Conservation (phyloP, 1,140 invertebrate species). For the Zaprionus capensis region DNA sequence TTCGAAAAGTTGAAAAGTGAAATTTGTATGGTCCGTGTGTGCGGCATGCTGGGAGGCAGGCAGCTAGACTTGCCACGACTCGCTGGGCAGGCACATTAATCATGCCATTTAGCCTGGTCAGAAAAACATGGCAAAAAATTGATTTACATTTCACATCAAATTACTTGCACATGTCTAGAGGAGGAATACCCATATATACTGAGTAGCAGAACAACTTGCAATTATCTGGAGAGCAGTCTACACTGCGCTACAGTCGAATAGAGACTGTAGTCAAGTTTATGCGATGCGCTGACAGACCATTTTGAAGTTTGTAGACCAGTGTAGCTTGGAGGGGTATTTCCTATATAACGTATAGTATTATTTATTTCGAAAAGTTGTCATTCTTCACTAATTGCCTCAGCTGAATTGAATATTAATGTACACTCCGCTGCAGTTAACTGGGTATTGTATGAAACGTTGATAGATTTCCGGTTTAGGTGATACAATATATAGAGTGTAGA, state of each 20-base stretch:
- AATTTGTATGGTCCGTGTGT: constrained; percentile 50
- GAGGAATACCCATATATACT: neutral
- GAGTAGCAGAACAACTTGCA: constrained; percentile 29
- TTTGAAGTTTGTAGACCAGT: neutral
- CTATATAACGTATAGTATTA: neutral
- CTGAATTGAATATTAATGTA: constrained; percentile 1
- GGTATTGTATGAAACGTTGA: too few relatives aligned
- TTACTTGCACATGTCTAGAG: constrained; percentile 12
- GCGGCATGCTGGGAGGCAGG: constrained; percentile 36
- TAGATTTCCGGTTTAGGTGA: too few relatives aligned
- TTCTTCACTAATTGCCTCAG: neutral
- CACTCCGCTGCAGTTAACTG: neutral
- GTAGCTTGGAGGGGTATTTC: neutral
- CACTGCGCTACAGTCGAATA: neutral
- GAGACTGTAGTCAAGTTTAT: neutral
- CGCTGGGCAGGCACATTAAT: constrained; percentile 54
- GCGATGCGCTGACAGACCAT: neutral
- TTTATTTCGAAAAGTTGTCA: constrained; percentile 1
- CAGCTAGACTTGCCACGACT: neutral
- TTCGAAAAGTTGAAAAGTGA: constrained; percentile 76
- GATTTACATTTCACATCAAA: constrained; percentile 66
- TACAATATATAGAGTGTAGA: too few relatives aligned
- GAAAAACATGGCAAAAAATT: constrained; percentile 52
- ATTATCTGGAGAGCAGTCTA: constrained; percentile 21
- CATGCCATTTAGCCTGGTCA: constrained; percentile 55